Base-by-base conservation (phyloP, 2,113 vertebrate species). In the Xyrauchen texanus region DNA sequence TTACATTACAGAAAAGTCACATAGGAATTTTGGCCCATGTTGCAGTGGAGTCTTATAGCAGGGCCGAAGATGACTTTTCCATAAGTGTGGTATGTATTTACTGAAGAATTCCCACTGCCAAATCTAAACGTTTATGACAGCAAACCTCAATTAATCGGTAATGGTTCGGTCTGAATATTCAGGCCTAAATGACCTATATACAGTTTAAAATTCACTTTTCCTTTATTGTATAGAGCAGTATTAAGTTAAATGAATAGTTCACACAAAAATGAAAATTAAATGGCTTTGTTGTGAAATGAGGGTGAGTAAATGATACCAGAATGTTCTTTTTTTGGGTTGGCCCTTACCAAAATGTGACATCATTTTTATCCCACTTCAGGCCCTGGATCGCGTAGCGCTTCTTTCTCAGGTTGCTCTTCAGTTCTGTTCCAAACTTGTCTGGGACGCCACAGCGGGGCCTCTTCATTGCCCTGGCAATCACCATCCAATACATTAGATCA, bases 301-400 rank as follows among this genome's bases (percentile, higher is more conserved):
- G 21, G 21, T 34, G 21, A 34, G 21, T 34, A 34, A 34, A 34
- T 34, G 21, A 34, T 34, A 3, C 21, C 21, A 34, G 21, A 34
- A 34, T 34, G 21, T 34, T 34, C 21, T 34, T 34, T 34, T 34
- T 34, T 49, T 6, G 8, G 42, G 9, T 64, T 15, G 67, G 16
- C 7, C 47, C 94, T 92, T 90, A 98, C 96, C 95, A 96, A 89
- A 93, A 98, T 49, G 94, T 96, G 90, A 98, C 89, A 4, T 96
- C 94, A 0, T 80, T 93, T 64, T 95, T 94, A 1, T 92, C 83
- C 96, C 96, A 98, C 86, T 96, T 97, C 78, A 96, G 90, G 76
- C 94, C 93, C 83, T 98, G 95, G 86, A 94, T 93, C 69, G 96
- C 96, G 0, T 93, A 98, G 45, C 96, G 93, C 82, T 95, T 95